Percentiles rank a stretch among this genome's conserved stretches.
These are phyloP conservation scores for Erithacus rubecula DNA, from an alignment of 2,797 vertebrate genomes.

Conservation along the genomic window DNA sequence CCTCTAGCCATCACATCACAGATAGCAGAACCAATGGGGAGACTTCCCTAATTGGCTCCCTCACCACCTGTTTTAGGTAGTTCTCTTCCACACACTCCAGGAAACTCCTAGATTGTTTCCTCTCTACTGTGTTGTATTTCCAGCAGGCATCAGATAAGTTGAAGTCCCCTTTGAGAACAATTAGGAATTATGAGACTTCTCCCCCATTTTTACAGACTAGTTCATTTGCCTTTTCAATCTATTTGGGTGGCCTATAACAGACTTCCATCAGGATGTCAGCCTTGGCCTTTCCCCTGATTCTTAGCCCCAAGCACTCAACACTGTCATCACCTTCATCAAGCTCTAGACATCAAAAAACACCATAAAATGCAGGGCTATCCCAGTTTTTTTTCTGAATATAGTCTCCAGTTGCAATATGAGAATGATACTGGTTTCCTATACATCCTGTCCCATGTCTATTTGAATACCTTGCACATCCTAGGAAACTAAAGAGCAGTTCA, in stretches of 20 bases:
- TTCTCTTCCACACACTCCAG: neutral
- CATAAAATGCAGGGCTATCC: neutral
- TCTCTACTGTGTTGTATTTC: neutral
- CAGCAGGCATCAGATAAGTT: neutral
- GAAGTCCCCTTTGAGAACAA: neutral
- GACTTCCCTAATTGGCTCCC: neutral
- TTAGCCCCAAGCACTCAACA: neutral
- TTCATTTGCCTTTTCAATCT: neutral
- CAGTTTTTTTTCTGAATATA: neutral
- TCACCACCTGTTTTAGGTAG: neutral
- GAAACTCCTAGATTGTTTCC: neutral
- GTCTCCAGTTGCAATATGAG: neutral
- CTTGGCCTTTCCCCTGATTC: neutral
- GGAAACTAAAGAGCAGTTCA: neutral
- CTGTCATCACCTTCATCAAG: neutral
- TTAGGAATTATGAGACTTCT: neutral
- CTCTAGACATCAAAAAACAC: neutral
- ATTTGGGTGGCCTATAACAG: neutral
- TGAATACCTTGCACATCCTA: neutral
- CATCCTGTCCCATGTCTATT: neutral
- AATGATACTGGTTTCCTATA: neutral
- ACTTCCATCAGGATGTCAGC: neutral
- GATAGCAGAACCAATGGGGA: neutral
- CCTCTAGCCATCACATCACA: neutral
- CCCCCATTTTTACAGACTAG: neutral